Conservation (phyloP, 2,113 vertebrate species). For the Empidonax traillii region DNA sequence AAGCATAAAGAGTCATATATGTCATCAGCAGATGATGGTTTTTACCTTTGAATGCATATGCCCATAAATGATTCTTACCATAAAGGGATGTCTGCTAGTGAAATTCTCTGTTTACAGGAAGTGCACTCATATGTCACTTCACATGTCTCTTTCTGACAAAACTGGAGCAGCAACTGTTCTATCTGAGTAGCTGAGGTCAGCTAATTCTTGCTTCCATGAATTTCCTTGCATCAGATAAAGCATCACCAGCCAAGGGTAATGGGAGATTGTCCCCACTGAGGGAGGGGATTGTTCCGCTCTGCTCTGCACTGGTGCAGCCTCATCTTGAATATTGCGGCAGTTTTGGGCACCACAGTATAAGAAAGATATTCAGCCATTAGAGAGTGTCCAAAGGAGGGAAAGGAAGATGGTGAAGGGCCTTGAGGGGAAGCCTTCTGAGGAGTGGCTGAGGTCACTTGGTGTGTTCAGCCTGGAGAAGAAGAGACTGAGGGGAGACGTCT, state of each 20-base stretch:
- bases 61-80: neutral
- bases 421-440: neutral
- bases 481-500: neutral
- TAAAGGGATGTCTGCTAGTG: neutral
- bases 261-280: neutral
- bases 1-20: neutral
- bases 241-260: neutral
- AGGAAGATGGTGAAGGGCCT: neutral
- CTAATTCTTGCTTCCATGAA: neutral
- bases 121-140: neutral
- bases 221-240: neutral
- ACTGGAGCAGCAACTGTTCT: neutral
- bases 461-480: neutral
- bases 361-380: neutral
- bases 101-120: neutral
- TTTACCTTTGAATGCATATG: neutral
- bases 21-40: neutral
- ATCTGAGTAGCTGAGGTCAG: neutral
- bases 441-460: neutral
- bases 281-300: neutral
- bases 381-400: neutral
- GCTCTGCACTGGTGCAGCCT: neutral
- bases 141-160: neutral
- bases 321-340: neutral
- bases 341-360: neutral